phyloP scores from a whole-genome alignment of 1,140 invertebrate species.

The Ceratosolen fusciceps region DNA sequence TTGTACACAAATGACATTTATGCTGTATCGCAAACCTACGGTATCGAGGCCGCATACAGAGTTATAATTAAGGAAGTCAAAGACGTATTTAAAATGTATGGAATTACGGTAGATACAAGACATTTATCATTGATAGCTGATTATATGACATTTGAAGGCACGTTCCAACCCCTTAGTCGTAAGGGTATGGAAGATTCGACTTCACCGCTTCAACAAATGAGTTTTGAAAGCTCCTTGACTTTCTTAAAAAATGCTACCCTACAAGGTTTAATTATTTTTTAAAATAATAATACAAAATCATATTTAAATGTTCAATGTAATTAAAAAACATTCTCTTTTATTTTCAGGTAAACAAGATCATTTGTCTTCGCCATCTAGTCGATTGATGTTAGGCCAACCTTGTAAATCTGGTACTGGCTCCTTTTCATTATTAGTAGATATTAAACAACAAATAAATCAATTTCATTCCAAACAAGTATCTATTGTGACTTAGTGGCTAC shows the following conservation, averaged over 20 bases:
- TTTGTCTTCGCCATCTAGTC: constrained; percentile 89
- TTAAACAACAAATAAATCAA: constrained; percentile 50
- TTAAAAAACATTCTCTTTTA: neutral
- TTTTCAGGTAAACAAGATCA: constrained; percentile 78
- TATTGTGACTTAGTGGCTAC: constrained; percentile 11
- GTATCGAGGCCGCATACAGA: constrained; percentile 94
- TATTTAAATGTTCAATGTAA: neutral
- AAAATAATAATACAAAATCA: constrained; percentile 41
- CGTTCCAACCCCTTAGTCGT: constrained; percentile 90
- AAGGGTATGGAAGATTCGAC: constrained; percentile 89
- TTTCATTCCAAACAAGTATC: neutral
- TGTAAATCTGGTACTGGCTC: constrained; percentile 88
- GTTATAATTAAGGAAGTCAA: constrained; percentile 92
- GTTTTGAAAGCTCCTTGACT: constrained; percentile 92
- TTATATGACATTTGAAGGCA: constrained; percentile 97
- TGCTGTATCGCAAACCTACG: constrained; percentile 89
- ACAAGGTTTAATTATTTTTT: constrained; percentile 69
- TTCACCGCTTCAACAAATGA: constrained; percentile 98
- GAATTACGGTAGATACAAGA: constrained; percentile 93
- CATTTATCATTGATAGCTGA: constrained; percentile 95
- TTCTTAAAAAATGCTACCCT: constrained; percentile 90
- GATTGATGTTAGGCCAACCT: constrained; percentile 89
- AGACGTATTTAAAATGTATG: constrained; percentile 96
- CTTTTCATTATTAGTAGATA: constrained; percentile 72
- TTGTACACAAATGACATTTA: constrained; percentile 97